Conservation (phyloP, 2,797 vertebrate genomes). For the Esox lucius region DNA sequence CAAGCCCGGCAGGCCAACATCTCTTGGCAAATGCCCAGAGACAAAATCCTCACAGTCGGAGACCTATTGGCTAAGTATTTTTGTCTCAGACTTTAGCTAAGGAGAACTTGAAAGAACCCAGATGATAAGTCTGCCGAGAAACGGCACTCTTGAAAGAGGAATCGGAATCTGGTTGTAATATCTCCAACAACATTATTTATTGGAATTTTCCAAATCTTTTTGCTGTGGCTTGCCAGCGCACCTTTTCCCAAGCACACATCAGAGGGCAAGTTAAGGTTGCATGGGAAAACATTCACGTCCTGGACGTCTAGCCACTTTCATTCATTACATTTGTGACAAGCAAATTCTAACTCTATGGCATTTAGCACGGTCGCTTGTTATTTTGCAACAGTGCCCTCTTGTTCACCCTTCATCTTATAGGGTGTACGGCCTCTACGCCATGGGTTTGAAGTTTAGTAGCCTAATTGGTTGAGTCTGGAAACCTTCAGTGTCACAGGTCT, state of each 20-base stretch:
- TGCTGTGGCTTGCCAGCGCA: constrained; percentile 9
- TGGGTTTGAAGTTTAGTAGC: constrained; percentile 59
- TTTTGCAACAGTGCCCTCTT: background rate
- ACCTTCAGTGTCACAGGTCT: constrained; percentile 65
- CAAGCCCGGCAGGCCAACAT: constrained; percentile 11
- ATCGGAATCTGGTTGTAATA: constrained; percentile 44
- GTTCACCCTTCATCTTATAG: background rate
- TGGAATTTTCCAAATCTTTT: constrained; percentile 12
- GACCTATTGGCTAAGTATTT: background rate
- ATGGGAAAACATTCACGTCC: background rate
- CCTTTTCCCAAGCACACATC: constrained; percentile 10
- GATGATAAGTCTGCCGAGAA: constrained; percentile 12
- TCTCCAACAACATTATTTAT: constrained; percentile 30
- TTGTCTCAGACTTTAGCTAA: constrained; percentile 27
- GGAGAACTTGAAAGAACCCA: constrained; percentile 32
- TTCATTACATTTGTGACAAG: background rate
- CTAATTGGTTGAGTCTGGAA: constrained; percentile 73
- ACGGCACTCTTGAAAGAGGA: constrained; percentile 8
- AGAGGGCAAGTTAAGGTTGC: background rate
- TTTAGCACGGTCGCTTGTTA: too few relatives aligned
- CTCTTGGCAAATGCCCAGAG: constrained; percentile 51
- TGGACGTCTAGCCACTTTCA: background rate
- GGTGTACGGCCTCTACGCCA: constrained; percentile 3
- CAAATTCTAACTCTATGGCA: background rate
- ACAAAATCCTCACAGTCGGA: constrained; percentile 44